These are phyloP conservation scores for Misgurnus mizolepis DNA, from an alignment of 2,113 vertebrate species.

Conservation along the genomic window DNA sequence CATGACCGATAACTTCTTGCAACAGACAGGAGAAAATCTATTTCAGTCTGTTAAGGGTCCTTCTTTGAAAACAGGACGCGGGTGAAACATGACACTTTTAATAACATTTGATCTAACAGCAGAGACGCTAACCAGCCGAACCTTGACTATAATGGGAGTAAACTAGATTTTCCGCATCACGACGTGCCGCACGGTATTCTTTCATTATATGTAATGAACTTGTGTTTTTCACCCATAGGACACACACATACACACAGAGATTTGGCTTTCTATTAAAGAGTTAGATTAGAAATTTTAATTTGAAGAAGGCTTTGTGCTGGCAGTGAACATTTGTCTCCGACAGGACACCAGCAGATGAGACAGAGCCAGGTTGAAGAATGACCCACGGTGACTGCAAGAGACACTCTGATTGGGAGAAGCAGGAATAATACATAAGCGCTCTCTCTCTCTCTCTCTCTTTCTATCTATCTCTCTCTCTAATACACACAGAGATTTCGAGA, in stretches of 20 bases:
- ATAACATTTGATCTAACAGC: too few relatives aligned
- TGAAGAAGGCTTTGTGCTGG: conserved; percentile 21
- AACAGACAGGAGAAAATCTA: too few relatives aligned
- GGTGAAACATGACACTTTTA: too few relatives aligned
- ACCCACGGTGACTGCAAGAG: conserved; percentile 44
- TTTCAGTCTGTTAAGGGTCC: too few relatives aligned
- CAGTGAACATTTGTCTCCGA: conserved; percentile 36
- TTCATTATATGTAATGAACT: neutral
- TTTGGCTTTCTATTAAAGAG: conserved; percentile 6
- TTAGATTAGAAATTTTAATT: conserved; percentile 47
- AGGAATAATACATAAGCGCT: conserved; percentile 41
- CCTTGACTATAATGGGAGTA: neutral
- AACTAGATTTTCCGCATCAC: neutral
- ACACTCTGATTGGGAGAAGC: conserved; percentile 34
- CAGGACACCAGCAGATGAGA: conserved; percentile 25
- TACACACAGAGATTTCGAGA: conserved; percentile 35
- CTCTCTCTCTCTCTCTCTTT: conserved; percentile 15
- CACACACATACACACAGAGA: conserved; percentile 1
- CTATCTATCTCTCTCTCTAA: conserved; percentile 17
- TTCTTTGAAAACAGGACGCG: too few relatives aligned
- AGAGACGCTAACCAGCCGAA: too few relatives aligned
- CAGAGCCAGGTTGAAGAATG: conserved; percentile 41
- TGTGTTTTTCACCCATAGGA: neutral
- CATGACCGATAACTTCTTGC: too few relatives aligned
- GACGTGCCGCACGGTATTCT: neutral